Base-by-base conservation (phyloP, 2,888 invertebrate genomes). In the Boloria selene region DNA sequence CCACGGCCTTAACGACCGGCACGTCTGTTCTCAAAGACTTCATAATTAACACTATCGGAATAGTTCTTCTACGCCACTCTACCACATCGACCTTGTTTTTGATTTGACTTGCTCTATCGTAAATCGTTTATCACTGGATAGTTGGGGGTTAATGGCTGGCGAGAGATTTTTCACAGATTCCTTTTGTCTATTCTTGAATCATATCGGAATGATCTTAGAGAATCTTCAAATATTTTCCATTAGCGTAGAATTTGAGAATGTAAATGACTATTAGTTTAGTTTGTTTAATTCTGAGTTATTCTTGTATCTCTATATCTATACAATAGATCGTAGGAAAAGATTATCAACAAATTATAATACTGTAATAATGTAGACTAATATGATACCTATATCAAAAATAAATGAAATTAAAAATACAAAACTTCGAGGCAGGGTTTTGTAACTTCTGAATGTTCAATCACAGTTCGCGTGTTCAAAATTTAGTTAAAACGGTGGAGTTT, bases 1-100 rank as follows among this genome's bases (percentile, higher is more conserved):
- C 76, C 78, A 83, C 77, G 78, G 75, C 70, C 83, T 81, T 85
- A 86, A 82, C 78, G 75, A 79, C 78, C 76, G 78, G 67, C 76
- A 73, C 77, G 75, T 80, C 81, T 80, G 76, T 79, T 83, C 83
- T 81, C 81, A 81, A 82, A 79, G 79, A 80, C 84, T 85, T 82
- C 77, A 81, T 85, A 89, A 90, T 90, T 88, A 88, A 87, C 78
- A 82, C 81, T 79, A 85, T 84, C 82, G 47, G 17, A 26, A 49
- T 16, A 49, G 31, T 18, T 85, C 76, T 82, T 82, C 81, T 86
- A 86, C 84, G 82, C 81, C 83, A 79, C 77, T 83, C 80, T 82
- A 77, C 79, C 81, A 81, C 78, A 75, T 79, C 83, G 86, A 84
- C 87, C 89, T 89, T 89, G 88, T 90, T 90, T 90, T 77, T 80